Evolutionary conservation across 2,888 invertebrate species (phyloP).

Genomic region (Rhimphoctona megacephalus): DNA sequence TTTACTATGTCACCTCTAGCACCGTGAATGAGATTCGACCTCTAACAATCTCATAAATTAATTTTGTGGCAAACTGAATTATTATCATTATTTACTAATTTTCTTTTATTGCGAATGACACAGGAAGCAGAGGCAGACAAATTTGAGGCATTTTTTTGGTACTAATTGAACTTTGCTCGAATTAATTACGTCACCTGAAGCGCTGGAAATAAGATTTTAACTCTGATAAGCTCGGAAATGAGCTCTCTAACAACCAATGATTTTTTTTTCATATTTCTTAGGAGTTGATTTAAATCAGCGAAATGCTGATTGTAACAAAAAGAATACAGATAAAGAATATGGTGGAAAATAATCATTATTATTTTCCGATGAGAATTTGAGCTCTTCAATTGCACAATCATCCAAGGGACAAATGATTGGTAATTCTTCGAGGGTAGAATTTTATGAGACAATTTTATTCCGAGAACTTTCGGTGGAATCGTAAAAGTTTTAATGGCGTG

Average conservation of each 20-base stretch:
- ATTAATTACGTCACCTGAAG: not conserved
- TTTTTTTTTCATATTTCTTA: not conserved
- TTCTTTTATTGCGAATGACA: not conserved
- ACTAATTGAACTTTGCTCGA: not conserved
- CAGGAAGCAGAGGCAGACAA: not conserved
- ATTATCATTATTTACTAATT: not conserved
- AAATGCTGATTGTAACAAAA: not conserved
- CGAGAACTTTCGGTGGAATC: not conserved
- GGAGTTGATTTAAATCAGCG: not conserved
- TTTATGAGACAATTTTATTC: conserved; percentile 44
- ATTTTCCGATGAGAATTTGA: conserved; percentile 1
- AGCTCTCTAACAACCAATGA: not conserved
- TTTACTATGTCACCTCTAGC: not conserved
- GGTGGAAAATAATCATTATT: not conserved
- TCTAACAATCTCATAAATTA: not conserved
- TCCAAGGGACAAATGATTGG: not conserved
- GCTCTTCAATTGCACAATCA: not conserved
- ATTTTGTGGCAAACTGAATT: not conserved
- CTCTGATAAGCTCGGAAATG: not conserved
- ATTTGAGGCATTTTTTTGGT: not conserved
- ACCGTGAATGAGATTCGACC: not conserved
- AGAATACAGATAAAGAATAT: not conserved
- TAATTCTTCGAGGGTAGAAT: conserved; percentile 1
- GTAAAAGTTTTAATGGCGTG: conserved; percentile 59
- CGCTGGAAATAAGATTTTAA: not conserved